A percentile compares a stretch with the other conserved stretches of the same genome.
Evolutionary conservation across 2,797 vertebrate genomes (phyloP).

Genomic region (Cephalopachus bancanus): DNA sequence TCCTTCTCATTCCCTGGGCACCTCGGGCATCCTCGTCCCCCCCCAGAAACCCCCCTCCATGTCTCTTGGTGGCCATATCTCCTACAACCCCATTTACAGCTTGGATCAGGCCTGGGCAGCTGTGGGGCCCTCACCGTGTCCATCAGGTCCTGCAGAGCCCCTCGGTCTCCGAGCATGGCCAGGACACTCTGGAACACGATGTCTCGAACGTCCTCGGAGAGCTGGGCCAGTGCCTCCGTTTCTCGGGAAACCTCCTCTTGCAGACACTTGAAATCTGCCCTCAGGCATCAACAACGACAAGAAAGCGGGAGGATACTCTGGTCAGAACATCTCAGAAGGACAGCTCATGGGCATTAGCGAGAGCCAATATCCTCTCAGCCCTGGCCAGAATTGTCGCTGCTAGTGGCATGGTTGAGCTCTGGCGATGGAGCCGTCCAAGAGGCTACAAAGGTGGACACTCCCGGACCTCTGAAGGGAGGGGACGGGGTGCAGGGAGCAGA

Average conservation of each 20-base stretch:
- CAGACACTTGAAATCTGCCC: not conserved
- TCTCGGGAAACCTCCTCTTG: not conserved
- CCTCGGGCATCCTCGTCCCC: too few species aligned
- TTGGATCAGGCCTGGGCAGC: not conserved
- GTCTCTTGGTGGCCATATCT: accelerated
- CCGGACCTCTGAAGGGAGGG: not conserved
- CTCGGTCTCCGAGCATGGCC: not conserved
- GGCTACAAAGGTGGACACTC: not conserved
- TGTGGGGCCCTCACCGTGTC: not conserved
- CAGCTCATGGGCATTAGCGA: too few species aligned
- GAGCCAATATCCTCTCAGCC: not conserved
- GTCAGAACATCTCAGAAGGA: not conserved
- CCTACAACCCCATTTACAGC: accelerated
- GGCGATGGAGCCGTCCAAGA: not conserved
- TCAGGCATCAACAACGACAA: not conserved
- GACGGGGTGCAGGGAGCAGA: accelerated
- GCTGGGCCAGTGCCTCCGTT: accelerated
- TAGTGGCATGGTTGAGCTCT: too few species aligned
- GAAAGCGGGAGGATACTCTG: not conserved
- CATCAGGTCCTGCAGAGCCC: not conserved
- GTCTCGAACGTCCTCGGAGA: not conserved
- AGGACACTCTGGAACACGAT: conserved; percentile 3
- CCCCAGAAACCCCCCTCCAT: too few species aligned
- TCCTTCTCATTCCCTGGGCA: too few species aligned
- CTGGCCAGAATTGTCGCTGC: not conserved